Base-by-base conservation (phyloP, 2,797 vertebrate genomes). In the Delichon dasypus region DNA sequence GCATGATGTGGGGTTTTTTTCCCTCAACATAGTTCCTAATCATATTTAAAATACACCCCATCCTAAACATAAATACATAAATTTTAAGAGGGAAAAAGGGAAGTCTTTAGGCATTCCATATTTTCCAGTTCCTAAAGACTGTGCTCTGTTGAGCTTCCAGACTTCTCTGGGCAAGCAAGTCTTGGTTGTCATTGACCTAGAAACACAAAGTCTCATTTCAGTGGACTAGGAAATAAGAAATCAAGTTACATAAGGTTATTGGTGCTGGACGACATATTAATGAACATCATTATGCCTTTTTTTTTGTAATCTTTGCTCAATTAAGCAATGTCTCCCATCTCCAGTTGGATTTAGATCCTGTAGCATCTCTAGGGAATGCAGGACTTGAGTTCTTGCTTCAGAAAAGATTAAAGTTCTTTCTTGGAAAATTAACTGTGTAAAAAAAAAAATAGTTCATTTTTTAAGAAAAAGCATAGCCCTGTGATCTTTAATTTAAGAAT, bases 131-230 rank as follows among this genome's bases (percentile, higher is more conserved):
- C 20, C 10, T 73, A 36, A 65, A 51, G 13, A 26, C 38, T 72
- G 2, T 3, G 5, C 27, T 90, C n/a, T 73, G 32, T 57, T 3
- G 6, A 75, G 60, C 55, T n/a, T 82, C 34, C 40, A 51, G 5
- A 62, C 44, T 71, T 88, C 54, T 75, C 82, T 58, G 50, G 53
- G 18, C 36, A 91, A 32, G 58, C n/a, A 85, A 66, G n/a, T 23
- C 40, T 94, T 83, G 77, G 64, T 94, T 95, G 76, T 88, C 66
- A 32, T 71, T 94, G 90, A 65, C 72, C 89, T 94, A 90, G 88
- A 96, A 96, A 92, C 34, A 57, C 64, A 84, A 32, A 72, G 66
- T 95, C 50, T 78, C 27, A 40, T 91, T 91, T 95, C 62, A 80
- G 18, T 93, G 66, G 91, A 30, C 66, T 88, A 47, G 36, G 89